Percentiles rank a stretch among this genome's conserved stretches.
These are phyloP conservation scores for Ammodramus savannarum DNA, from an alignment of 2,113 vertebrate species.

Conservation along the genomic window DNA sequence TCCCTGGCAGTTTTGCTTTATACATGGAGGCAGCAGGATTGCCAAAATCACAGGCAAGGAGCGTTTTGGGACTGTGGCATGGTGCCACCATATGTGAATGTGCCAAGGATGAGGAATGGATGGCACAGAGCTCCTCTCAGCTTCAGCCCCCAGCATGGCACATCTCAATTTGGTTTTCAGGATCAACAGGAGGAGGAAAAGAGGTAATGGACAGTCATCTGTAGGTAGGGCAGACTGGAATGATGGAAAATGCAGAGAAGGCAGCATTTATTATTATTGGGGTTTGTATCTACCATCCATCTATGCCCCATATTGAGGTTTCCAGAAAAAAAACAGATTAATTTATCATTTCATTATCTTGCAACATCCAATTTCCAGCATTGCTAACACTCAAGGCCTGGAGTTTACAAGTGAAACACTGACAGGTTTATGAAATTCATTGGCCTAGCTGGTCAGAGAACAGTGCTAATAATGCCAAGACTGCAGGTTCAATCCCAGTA, in stretches of 20 bases:
- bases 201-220: neutral
- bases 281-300: neutral
- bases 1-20: conserved; percentile 27
- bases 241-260: neutral
- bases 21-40: conserved; percentile 41
- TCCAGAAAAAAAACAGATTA: neutral
- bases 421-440: neutral
- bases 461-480: neutral
- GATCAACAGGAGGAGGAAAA: neutral
- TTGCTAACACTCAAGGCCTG: neutral
- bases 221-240: neutral
- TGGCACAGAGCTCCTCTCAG: neutral
- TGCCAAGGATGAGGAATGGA: neutral
- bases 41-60: neutral
- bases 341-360: neutral
- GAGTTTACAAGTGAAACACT: neutral
- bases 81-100: neutral
- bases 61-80: neutral
- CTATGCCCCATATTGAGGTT: neutral
- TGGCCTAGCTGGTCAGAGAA: neutral
- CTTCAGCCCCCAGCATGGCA: neutral
- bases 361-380: neutral
- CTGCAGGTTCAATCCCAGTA: neutral
- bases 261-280: neutral
- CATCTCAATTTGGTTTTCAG: neutral